Base-by-base conservation (phyloP, 2,797 vertebrate genomes). In the Galago senegalensis region DNA sequence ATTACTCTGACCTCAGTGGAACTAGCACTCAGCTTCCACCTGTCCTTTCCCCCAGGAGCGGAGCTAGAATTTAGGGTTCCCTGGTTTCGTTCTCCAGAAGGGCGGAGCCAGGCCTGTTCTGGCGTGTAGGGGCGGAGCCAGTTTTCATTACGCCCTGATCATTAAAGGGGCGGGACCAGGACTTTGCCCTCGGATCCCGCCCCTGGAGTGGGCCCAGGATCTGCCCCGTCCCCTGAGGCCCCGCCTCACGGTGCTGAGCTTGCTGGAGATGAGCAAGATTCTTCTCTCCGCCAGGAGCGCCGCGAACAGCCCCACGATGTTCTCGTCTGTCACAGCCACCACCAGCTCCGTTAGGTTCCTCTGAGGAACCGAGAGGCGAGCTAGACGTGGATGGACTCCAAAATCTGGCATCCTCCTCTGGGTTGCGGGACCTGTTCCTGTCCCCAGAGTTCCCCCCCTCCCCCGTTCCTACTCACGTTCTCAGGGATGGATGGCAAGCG, bases 281-380 rank as follows among this genome's bases (percentile, higher is more conserved):
- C 99, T 99, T 81, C 99, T 98, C 97, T 99, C 99, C 9, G 99
- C 99, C 95, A 99, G 97, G 96, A 99, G 99, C 96, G 99, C 99
- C n/a, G 99, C 99, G 7, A 99, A 99, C 29, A 99, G 98, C 91
- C 99, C 99, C 53, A 99, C 97, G 91, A 99, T 98, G 96, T 99
- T 99, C 56, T 99, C 98, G 85, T 99, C 98, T 0, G 99, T 99
- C 40, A 99, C 99, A 0, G 99, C 99, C 56, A 99, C 99, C 77
- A 99, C 99, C 95, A 99, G 98, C 98, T 99, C 99, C 0, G 99
- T 99, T 83, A 99, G 97, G 98, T 99, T 99, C 98, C 99, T 99
- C 99, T 99, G 98, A 46, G 40, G 34, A 56, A 14, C 37, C 76
- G 84, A 87, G 89, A 87, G 34, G 65, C 14, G 73, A 13, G 43